Conservation (phyloP, 2,113 vertebrate species). For the Perognathus longimembris region DNA sequence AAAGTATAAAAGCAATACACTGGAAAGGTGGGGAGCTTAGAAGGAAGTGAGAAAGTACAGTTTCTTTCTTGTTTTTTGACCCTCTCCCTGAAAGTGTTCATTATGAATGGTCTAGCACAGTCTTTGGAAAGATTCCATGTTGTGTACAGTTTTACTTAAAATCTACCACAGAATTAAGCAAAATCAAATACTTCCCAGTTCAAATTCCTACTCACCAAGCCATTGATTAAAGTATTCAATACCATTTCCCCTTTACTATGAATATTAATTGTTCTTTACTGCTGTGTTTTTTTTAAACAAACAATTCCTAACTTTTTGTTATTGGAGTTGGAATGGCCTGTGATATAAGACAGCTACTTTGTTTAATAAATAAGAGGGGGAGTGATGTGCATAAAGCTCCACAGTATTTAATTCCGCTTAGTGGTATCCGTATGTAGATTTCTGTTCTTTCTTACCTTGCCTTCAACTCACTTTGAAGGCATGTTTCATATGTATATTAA, state of each 20-base stretch:
- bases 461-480: constrained; percentile 2
- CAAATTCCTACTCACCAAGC: not conserved
- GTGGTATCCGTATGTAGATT: constrained; percentile 7
- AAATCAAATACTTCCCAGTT: constrained; percentile 28
- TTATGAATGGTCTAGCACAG: not conserved
- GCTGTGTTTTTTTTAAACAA: not conserved
- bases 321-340: not conserved
- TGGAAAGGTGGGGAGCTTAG: not conserved
- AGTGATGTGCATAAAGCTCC: not conserved
- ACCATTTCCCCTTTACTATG: not conserved
- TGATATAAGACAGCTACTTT: not conserved
- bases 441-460: not conserved
- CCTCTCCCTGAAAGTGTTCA: too few species aligned
- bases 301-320: constrained; percentile 27
- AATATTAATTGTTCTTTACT: too few species aligned
- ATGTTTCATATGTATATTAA: not conserved
- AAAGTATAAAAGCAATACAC: not conserved
- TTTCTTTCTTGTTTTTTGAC: too few species aligned
- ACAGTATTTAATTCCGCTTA: not conserved
- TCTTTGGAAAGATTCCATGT: not conserved
- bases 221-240: not conserved
- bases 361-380: constrained; percentile 1
- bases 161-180: constrained; percentile 46
- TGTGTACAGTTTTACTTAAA: constrained; percentile 10
- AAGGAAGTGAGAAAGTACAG: not conserved